Base-by-base conservation (phyloP, 2,797 vertebrate genomes). In the Benthosema pterotum region DNA sequence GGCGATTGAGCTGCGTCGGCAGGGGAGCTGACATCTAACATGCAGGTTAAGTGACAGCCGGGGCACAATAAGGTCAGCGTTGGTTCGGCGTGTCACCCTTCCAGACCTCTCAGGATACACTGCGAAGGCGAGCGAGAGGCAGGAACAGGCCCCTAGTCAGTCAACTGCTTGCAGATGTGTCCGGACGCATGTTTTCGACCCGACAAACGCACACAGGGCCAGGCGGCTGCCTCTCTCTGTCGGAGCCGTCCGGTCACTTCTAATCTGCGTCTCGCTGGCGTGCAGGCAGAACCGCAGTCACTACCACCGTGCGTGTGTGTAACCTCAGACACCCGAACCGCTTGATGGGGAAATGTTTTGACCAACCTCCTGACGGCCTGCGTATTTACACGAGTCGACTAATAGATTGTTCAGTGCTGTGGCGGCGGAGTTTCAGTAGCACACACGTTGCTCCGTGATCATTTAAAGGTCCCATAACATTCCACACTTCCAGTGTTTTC, bases 81-180 rank as follows among this genome's bases (percentile, higher is more conserved):
- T 82, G 71, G n/a, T n/a, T n/a, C n/a, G n/a, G 78, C 83, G 78
- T 83, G 89, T 88, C 89, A 85, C 83, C 87, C 89, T 87, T 87
- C 84, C 85, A 90, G 89, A 89, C 88, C 87, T 86, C 89, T 90
- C 86, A 84, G 81, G 80, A 89, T n/a, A 75, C 82, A 78, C 78
- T 25, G 22, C 22, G n/a, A n/a, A n/a, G n/a, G n/a, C n/a, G n/a
- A n/a, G n/a, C n/a, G 5, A 82, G 80, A 74, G 70, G 81, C 85
- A 84, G 85, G 85, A 90, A 89, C 86, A 89, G 85, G 83, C 85
- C 73, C 78, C 18, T n/a, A 25, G 22, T 25, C 22, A 77, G 80
- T 90, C 90, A 92, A 93, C 85, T 90, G 89, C 90, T 93, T 91
- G 79, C 92, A 93, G 92, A 93, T 93, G 92, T 92, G 89, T 90